These are phyloP conservation scores for Coboldia fuscipes DNA, from an alignment of 1,140 invertebrate genomes.

Conservation along the genomic window DNA sequence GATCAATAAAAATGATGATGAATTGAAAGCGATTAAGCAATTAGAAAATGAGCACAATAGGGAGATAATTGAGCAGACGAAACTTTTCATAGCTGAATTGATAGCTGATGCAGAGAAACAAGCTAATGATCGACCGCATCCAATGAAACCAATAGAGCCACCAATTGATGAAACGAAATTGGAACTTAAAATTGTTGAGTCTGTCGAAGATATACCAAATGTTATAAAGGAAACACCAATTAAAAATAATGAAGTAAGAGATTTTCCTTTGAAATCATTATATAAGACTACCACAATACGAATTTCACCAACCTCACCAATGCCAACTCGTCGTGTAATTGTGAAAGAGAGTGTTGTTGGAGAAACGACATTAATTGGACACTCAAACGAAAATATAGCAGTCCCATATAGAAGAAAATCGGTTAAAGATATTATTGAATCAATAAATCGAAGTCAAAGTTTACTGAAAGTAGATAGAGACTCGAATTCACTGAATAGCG, in stretches of 20 bases:
- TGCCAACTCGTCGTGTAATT: too few relatives aligned
- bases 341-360: too few relatives aligned
- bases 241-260: too few relatives aligned
- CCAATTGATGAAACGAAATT: too few relatives aligned
- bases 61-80: not conserved
- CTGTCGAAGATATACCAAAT: too few relatives aligned
- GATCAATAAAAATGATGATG: not conserved
- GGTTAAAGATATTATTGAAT: constrained; percentile 19
- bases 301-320: too few relatives aligned
- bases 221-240: too few relatives aligned
- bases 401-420: constrained; percentile 9
- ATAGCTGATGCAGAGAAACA: not conserved
- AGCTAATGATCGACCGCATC: not conserved
- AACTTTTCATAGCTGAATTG: not conserved
- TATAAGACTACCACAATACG: too few relatives aligned
- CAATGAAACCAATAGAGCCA: constrained; percentile 1
- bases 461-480: constrained; percentile 15
- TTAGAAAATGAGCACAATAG: not conserved
- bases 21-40: not conserved
- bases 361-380: too few relatives aligned
- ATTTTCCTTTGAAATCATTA: too few relatives aligned
- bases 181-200: too few relatives aligned
- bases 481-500: not conserved
- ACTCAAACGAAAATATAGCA: too few relatives aligned
- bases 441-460: constrained; percentile 17